Base-by-base conservation (phyloP, 2,113 vertebrate species). In the Oryzias melastigma region DNA sequence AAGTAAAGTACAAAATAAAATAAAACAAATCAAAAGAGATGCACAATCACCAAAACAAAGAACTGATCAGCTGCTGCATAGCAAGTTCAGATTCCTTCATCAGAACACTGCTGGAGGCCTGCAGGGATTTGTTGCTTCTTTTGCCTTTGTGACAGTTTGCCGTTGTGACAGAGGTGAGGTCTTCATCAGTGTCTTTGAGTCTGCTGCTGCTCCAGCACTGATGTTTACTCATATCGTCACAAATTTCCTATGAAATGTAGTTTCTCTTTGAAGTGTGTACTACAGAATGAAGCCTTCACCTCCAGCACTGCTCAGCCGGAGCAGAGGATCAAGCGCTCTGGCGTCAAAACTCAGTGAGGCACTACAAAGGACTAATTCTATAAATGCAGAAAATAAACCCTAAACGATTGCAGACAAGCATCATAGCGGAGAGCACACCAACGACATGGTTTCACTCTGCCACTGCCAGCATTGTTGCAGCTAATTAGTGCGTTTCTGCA, bases 401-500 rank as follows among this genome's bases (percentile, higher is more conserved):
- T 5, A 14, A 72, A 62, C 50, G 60, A 56, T 48, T 58, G 19
- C 24, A 77, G 35, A 65, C 35, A 22, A 54, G 27, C 52, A 65
- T 68, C 72, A 66, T 67, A 51, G 71, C 64, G 70, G 43, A 62
- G 62, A 79, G 65, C 71, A 74, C 54, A 64, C 54, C 60, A 58
- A 72, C 72, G 62, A 77, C 64, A 75, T 66, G 40, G 47, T 58
- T 82, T 73, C 53, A 56, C 47, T 29, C 46, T 63, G 42, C 57
- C 68, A 71, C 51, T 52, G 57, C 22, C 62, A 72, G 51, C 68
- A 74, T 65, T 78, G 72, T 70, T 71, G 44, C 48, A n/a, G 49
- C 40, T 84, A 87, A 85, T 87, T 77, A 84, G 54, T 61, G 64
- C 56, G 65, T 75, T 82, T 67, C 54, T 51, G 19, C 35, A 55